These are phyloP conservation scores for Glandiceps talaboti DNA, from an alignment of 53 echinoderm and acorn worm species.

Conservation along the genomic window DNA sequence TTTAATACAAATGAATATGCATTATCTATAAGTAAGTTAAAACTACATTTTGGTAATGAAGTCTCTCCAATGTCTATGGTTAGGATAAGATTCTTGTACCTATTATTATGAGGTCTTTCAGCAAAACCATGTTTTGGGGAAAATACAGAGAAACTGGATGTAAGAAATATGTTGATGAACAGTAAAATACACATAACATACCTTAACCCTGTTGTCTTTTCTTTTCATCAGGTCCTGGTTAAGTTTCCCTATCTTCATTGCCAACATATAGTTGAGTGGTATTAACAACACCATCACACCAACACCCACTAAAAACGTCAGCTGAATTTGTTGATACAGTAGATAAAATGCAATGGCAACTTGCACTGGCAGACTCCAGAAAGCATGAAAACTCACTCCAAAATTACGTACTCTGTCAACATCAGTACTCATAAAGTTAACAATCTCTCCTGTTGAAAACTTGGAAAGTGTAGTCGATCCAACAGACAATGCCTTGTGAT, in stretches of 20 bases:
- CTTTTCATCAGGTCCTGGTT: conserved; percentile 78
- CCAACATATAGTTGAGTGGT: conserved; percentile 82
- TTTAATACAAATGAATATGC: too few relatives aligned
- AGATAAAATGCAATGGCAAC: conserved; percentile 67
- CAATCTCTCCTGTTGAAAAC: conserved; percentile 88
- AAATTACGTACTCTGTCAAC: conserved; percentile 85
- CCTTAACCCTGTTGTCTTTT: conserved; percentile 93
- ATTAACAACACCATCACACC: conserved; percentile 78
- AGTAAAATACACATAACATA: too few relatives aligned
- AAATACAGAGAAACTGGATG: too few relatives aligned
- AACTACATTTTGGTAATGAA: too few relatives aligned
- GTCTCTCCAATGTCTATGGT: too few relatives aligned
- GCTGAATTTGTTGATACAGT: conserved; percentile 63
- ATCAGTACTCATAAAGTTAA: conserved; percentile 99
- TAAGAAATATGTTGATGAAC: too few relatives aligned
- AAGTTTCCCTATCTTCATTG: conserved; percentile 63
- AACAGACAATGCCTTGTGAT: conserved; percentile 75
- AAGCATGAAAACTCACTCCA: conserved; percentile 87
- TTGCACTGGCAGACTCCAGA: conserved; percentile 97
- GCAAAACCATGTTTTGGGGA: too few relatives aligned
- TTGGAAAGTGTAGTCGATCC: conserved; percentile 46
- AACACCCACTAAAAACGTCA: conserved; percentile 82
- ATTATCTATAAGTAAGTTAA: too few relatives aligned
- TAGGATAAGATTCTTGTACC: too few relatives aligned
- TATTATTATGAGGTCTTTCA: too few relatives aligned